Base-by-base conservation (phyloP, 2,797 vertebrate species). In the Anniella stebbinsi region DNA sequence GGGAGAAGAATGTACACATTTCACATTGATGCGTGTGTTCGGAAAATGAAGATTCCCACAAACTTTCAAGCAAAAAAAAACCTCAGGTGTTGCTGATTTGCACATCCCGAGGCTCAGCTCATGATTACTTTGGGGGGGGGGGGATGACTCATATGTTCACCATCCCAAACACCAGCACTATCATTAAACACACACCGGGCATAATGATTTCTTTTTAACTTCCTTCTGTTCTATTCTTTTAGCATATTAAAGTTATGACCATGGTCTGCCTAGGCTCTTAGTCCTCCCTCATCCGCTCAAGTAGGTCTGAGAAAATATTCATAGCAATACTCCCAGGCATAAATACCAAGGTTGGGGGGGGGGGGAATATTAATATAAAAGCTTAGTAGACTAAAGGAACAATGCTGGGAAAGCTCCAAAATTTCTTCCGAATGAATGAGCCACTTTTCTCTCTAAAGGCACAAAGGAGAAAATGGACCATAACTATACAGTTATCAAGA, bases 341-440 rank as follows among this genome's bases (percentile, higher is more conserved):
- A 72, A 91, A 85, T 54, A 54, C 51, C 51, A 87, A 84, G 21
- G 17, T 63, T 60, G 77, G 72, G 9, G 67, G 41, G 25, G 36
- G 30, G 78, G 66, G 38, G 25, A 23, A 48, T 23, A 75, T 87
- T 87, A 72, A 69, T 51, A 38, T 76, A 73, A 92, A 70, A 72
- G 12, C 66, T 72, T 80, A 63, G 51, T 13, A 70, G 66, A 89
- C 89, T 73, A 83, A 84, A 84, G 51, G 70, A 89, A 63, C 57
- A 51, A 66, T 66, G 28, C 18, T 77, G 51, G 36, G 23, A 18
- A 18, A 28, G n/a, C 30, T 51, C 54, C 85, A 33, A 78, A 70
- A 54, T 89, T 89, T 63, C 66, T 75, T 11, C 70, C 45, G 63
- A 84, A 69, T 41, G 72, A 75, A 92, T 30, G 30, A 80, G 28